phyloP scores from a whole-genome alignment of 2,113 vertebrate species.

The Triplophysa siluroides region DNA sequence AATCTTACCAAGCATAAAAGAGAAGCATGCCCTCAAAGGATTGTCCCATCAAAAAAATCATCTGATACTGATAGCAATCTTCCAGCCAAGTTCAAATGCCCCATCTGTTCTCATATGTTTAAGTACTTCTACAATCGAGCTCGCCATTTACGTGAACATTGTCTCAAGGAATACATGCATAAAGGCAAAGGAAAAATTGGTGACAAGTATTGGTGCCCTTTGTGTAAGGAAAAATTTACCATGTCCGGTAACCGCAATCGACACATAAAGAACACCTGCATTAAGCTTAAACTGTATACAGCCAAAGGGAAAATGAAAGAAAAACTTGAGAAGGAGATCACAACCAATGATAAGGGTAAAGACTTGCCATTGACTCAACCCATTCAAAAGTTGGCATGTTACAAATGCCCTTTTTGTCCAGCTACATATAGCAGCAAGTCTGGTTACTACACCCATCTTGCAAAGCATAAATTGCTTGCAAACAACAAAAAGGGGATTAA shows the following conservation, averaged over 20 bases:
- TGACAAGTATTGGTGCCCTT: conserved; percentile 67
- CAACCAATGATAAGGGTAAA: conserved; percentile 43
- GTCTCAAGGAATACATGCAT: conserved; percentile 57
- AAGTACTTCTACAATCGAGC: conserved; percentile 70
- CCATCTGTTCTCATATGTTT: conserved; percentile 70
- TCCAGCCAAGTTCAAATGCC: conserved; percentile 64
- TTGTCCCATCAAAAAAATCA: neutral
- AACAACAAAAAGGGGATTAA: conserved; percentile 59
- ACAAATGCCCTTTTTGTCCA: conserved; percentile 69
- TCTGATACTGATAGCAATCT: neutral
- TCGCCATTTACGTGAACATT: conserved; percentile 70
- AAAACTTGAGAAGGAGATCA: neutral
- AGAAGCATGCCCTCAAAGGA: conserved; percentile 8
- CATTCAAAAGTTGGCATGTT: neutral
- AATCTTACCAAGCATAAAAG: conserved; percentile 53
- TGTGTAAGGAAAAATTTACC: conserved; percentile 66
- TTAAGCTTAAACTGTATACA: conserved; percentile 62
- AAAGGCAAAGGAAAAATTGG: conserved; percentile 58
- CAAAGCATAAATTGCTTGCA: conserved; percentile 68
- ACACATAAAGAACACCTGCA: conserved; percentile 66
- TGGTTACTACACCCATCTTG: conserved; percentile 71
- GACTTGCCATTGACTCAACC: neutral
- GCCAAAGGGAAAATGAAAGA: conserved; percentile 37
- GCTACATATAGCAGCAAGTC: conserved; percentile 66
- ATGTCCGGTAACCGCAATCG: conserved; percentile 62